These are phyloP conservation scores for Acrobeloides nanus DNA, from an alignment of 2,888 invertebrate genomes.

Conservation along the genomic window DNA sequence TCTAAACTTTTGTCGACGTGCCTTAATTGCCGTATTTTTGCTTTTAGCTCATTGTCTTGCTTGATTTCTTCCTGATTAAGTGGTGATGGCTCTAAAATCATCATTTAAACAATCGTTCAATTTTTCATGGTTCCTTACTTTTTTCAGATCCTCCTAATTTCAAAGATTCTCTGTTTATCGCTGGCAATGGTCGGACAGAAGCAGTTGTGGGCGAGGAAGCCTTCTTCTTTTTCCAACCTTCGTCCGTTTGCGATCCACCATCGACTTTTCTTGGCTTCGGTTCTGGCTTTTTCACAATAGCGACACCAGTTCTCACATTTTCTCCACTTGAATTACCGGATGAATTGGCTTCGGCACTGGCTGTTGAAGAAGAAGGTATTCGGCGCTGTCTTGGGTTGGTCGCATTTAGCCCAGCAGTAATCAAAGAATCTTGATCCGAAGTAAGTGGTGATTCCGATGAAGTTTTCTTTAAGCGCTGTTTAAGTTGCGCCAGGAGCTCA, in stretches of 20 bases:
- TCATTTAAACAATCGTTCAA: too few species aligned
- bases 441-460: too few species aligned
- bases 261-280: conserved; percentile 30
- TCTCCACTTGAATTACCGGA: too few species aligned
- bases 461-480: conserved; percentile 50
- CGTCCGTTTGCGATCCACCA: conserved; percentile 25
- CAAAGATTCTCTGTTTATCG: neutral
- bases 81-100: too few species aligned
- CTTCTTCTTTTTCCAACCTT: conserved; percentile 21
- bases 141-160: neutral
- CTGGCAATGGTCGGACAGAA: neutral
- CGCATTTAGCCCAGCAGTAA: conserved; percentile 2
- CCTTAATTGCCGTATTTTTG: conserved; percentile 37
- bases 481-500: conserved; percentile 39
- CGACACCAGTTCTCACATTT: conserved; percentile 7
- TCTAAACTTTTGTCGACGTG: conserved; percentile 38
- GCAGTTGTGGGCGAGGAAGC: neutral
- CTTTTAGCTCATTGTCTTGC: conserved; percentile 28
- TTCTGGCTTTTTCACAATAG: conserved; percentile 18
- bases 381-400: conserved; percentile 6
- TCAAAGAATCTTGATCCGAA: too few species aligned
- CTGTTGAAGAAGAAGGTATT: neutral
- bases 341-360: too few species aligned
- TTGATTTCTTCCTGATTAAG: neutral
- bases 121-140: too few species aligned